phyloP scores from a whole-genome alignment of 2,888 invertebrate species.

The Acrobasis repandana region DNA sequence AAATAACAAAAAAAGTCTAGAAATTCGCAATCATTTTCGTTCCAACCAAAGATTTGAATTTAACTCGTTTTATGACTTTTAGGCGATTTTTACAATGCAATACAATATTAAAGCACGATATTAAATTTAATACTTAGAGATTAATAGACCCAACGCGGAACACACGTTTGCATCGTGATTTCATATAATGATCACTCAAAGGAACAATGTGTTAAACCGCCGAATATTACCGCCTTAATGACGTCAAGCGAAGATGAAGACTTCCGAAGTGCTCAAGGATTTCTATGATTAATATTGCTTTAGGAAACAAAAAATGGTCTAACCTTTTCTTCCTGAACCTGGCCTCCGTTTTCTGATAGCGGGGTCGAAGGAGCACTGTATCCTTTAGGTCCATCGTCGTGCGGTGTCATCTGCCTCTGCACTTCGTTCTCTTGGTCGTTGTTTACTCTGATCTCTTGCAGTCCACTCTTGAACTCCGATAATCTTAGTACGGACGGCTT shows the following conservation, averaged over 20 bases:
- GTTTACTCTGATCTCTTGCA: slow-evolving; percentile 71
- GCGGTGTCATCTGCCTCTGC: slow-evolving; percentile 74
- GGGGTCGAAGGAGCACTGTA: slow-evolving; percentile 81
- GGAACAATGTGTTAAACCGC: slow-evolving; percentile 61
- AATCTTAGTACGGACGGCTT: slow-evolving; percentile 78
- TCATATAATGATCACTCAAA: slow-evolving; percentile 58
- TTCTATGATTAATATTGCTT: slow-evolving; percentile 41
- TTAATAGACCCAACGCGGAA: slow-evolving; percentile 71
- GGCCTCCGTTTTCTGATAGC: slow-evolving; percentile 77
- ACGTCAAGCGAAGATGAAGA: slow-evolving; percentile 60
- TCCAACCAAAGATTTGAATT: slow-evolving; percentile 10
- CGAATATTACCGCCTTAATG: slow-evolving; percentile 52
- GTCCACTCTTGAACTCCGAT: slow-evolving; percentile 74
- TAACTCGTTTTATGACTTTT: slow-evolving; percentile 10
- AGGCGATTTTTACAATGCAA: slow-evolving; percentile 18
- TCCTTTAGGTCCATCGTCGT: slow-evolving; percentile 75
- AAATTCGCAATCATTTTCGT: slow-evolving; percentile 16
- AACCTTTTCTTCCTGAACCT: slow-evolving; percentile 79
- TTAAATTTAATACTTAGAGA: slow-evolving; percentile 50
- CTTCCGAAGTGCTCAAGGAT: slow-evolving; percentile 77
- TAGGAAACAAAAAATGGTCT: slow-evolving; percentile 40
- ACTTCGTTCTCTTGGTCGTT: slow-evolving; percentile 74
- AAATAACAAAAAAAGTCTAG: not conserved
- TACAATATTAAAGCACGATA: slow-evolving; percentile 32
- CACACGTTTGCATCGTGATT: slow-evolving; percentile 63